Evolutionary conservation across 2,797 vertebrate species (phyloP), one percentile per base, ranked within the genome.

Genomic region (Adrianichthys oophorus): DNA sequence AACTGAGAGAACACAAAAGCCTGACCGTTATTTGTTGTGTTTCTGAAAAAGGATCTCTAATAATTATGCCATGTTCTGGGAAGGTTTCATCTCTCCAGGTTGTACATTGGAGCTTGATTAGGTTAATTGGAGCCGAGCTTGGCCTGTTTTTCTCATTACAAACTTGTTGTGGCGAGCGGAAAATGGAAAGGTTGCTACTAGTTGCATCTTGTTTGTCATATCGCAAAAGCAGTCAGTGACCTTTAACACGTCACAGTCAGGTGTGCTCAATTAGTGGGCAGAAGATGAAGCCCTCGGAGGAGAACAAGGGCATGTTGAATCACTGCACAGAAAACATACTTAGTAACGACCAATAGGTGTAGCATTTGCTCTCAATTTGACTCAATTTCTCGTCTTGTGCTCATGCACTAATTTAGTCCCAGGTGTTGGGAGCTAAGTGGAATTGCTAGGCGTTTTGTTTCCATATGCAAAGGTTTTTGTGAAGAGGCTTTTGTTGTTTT

Each of bases 171-270:
- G 29, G 41, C 62, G 54, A 67, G 56, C 40, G 65, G 72, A 79
- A 85, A 84, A 59, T 12, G 56, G 7, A 32, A 52, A 62, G 47
- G 24, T 71, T 18, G 55, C 7, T 6, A 17, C n/a, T 6, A 56
- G 73, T 19, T 52, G 48, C 73, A 62, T 76, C 72, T 49, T 85
- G 74, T 87, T 85, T 82, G 79, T 64, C 74, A 56, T 54, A 29
- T 50, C 16, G 37, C n/a, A 1, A 47, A 26, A 49, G 32, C 74
- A 70, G 46, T 59, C 59, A 47, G 67, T 40, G 45, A 49, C 41
- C 54, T 45, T 5, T 45, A 50, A 40, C 19, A n/a, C 16, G 0
- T 64, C 55, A 52, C 50, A 48, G 59, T 79, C 76, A 84, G 80
- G 70, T 83, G 84, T 63, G 61, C 37, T 70, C 70, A 85, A 73